A percentile compares a stretch with the other conserved stretches of the same genome.
Conservation (phyloP, 2,888 invertebrate species). For the Mycalesis mineus region DNA sequence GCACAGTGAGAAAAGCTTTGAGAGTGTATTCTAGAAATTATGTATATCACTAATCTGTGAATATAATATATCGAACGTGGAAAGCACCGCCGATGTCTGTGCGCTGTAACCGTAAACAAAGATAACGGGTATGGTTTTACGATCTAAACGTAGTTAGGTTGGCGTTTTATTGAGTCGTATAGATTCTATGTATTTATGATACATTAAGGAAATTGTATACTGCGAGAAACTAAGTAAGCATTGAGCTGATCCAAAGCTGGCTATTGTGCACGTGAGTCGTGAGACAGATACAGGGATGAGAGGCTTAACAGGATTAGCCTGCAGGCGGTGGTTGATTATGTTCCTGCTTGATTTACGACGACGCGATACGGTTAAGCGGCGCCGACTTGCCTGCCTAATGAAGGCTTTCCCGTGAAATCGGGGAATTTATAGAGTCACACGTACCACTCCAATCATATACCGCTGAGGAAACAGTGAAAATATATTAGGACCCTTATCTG, state of each 20-base stretch:
- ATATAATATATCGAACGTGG: constrained; percentile 30
- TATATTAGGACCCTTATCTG: constrained; percentile 54
- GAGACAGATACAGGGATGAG: constrained; percentile 65
- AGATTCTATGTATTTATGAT: constrained; percentile 44
- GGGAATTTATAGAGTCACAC: constrained; percentile 64
- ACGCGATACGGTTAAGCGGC: constrained; percentile 57
- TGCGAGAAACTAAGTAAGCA: constrained; percentile 39
- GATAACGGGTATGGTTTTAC: constrained; percentile 50
- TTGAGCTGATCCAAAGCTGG: constrained; percentile 48
- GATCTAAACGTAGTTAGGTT: constrained; percentile 49
- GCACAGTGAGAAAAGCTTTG: not conserved
- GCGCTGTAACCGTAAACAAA: constrained; percentile 37
- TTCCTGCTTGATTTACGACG: constrained; percentile 72
- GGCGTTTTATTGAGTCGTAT: constrained; percentile 52
- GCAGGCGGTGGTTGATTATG: constrained; percentile 67
- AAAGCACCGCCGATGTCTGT: constrained; percentile 7
- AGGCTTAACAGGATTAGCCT: constrained; percentile 69
- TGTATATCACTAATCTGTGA: too few species aligned
- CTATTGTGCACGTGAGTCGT: constrained; percentile 64
- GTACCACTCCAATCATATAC: constrained; percentile 55
- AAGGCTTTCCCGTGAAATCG: constrained; percentile 51
- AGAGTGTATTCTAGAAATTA: not conserved
- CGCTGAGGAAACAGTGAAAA: constrained; percentile 56
- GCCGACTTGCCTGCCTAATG: constrained; percentile 60
- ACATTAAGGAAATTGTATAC: constrained; percentile 40